These are phyloP conservation scores for Motacilla tschutschensis DNA, from an alignment of 2,113 vertebrate species.

Conservation along the genomic window DNA sequence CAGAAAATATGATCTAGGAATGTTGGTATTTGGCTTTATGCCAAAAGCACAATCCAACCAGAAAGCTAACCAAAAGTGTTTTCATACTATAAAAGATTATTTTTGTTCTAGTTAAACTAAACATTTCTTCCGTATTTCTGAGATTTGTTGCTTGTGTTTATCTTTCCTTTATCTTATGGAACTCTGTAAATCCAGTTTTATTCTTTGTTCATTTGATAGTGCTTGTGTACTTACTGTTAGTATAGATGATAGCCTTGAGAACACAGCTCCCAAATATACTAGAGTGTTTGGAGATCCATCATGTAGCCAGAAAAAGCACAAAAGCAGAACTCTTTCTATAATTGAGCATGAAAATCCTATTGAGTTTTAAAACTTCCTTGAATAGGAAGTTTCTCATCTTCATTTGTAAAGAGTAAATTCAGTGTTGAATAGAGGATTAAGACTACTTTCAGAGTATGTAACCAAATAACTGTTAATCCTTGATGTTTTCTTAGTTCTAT, in stretches of 20 bases:
- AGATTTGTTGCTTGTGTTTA: not conserved
- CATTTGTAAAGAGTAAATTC: constrained; percentile 8
- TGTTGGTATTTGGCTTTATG: not conserved
- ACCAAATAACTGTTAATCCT: constrained; percentile 21
- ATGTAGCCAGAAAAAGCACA: not conserved
- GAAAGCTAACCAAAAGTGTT: not conserved
- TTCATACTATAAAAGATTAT: not conserved
- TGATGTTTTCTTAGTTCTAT: not conserved
- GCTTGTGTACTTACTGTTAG: not conserved
- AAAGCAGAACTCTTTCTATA: not conserved
- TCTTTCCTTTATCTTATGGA: not conserved
- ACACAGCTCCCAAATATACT: not conserved
- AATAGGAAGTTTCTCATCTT: constrained; percentile 5
- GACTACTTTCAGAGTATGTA: not conserved
- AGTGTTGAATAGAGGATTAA: constrained; percentile 39
- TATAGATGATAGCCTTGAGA: not conserved
- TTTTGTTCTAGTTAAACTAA: not conserved
- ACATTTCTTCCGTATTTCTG: not conserved
- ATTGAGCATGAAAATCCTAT: not conserved
- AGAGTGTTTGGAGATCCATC: not conserved
- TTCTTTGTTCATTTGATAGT: not conserved
- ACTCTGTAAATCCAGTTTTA: not conserved
- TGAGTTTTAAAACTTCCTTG: not conserved
- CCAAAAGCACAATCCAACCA: not conserved
- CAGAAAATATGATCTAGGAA: not conserved